phyloP scores from a whole-genome alignment of 23 tunicate genomes.

The Trididemnum clinides region DNA sequence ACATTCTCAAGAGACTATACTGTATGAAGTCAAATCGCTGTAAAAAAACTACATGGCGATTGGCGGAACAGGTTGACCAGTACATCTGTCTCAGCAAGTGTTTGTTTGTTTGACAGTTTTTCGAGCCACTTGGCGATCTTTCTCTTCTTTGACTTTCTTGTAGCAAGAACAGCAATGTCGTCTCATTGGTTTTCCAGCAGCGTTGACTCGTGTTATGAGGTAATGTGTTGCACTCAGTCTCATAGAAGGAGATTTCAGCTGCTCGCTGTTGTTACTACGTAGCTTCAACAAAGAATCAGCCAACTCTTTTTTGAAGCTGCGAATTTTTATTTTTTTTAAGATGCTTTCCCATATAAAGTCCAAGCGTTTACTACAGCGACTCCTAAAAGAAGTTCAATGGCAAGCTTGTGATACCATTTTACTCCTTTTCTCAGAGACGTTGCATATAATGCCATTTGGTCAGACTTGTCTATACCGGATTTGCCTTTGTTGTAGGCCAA shows the following conservation, averaged over 20 bases:
- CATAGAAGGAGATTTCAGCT: constrained; percentile 3
- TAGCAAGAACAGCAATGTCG: constrained; percentile 14
- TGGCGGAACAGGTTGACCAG: constrained; percentile 2
- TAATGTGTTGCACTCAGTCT: constrained; percentile 1
- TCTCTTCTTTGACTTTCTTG: not conserved
- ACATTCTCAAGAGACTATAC: no score
- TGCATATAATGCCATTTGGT: constrained; percentile 39
- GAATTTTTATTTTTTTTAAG: constrained; percentile 25
- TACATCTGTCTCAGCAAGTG: constrained; percentile 21
- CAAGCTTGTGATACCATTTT: constrained; percentile 30
- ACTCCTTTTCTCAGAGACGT: constrained; percentile 32
- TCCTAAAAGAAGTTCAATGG: constrained; percentile 17
- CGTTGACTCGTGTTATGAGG: constrained; percentile 2
- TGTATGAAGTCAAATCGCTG: no score
- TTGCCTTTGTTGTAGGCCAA: constrained; percentile 39
- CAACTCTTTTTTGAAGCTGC: constrained; percentile 26
- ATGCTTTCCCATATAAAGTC: not conserved
- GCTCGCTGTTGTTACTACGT: constrained; percentile 5
- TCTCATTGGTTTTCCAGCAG: not conserved
- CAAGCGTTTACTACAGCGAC: constrained; percentile 36
- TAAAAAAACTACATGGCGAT: no score
- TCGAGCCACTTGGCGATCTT: constrained; percentile 12
- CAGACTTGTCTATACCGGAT: constrained; percentile 12
- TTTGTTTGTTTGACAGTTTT: constrained; percentile 31
- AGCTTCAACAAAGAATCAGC: constrained; percentile 14